A percentile compares a stretch with the other conserved stretches of the same genome.
phyloP scores from a whole-genome alignment of 2,888 invertebrate species.

The Lottia gigantea region DNA sequence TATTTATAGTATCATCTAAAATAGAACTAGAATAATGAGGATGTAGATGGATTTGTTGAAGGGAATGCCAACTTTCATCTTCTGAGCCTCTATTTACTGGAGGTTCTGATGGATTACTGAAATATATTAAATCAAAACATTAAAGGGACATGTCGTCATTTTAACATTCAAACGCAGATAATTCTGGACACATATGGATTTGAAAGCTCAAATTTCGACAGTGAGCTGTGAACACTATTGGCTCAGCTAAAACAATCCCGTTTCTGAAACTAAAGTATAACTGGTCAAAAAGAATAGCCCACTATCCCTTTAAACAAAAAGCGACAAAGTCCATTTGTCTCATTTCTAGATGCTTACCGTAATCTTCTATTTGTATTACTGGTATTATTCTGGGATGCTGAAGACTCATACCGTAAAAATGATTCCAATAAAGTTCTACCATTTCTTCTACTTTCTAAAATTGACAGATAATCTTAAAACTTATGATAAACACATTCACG shows the following conservation, averaged over 20 bases:
- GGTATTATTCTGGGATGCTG: background rate
- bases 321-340: too few species aligned
- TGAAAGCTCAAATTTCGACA: too few species aligned
- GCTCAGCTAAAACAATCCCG: too few species aligned
- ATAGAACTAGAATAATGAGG: constrained; percentile 62
- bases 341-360: constrained; percentile 5
- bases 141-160: too few species aligned
- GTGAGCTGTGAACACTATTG: too few species aligned
- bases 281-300: too few species aligned
- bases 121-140: background rate
- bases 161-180: background rate
- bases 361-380: background rate
- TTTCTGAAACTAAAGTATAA: too few species aligned
- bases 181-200: too few species aligned
- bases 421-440: background rate
- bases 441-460: background rate
- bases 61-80: constrained; percentile 37
- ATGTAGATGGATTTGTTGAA: constrained; percentile 58
- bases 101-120: background rate
- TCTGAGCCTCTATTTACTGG: background rate
- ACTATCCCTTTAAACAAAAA: too few species aligned
- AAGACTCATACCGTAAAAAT: background rate
- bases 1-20: constrained; percentile 59
- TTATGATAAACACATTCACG: too few species aligned
- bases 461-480: background rate